A percentile compares a stretch with the other conserved stretches of the same genome.
These are phyloP conservation scores for Thalassophryne amazonica DNA, from an alignment of 2,797 vertebrate species.

Conservation along the genomic window DNA sequence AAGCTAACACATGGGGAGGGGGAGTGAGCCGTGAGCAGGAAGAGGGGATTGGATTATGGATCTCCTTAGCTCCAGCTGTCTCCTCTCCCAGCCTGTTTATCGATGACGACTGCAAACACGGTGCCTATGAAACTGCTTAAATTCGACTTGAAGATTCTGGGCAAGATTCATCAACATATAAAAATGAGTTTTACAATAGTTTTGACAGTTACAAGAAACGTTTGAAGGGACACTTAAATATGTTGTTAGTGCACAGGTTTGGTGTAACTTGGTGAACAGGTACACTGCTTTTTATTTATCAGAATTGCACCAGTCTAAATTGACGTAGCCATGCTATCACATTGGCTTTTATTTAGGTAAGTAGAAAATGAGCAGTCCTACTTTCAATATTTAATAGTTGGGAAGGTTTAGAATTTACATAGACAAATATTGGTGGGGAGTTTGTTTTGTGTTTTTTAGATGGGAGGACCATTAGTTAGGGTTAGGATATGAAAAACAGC, in stretches of 20 bases:
- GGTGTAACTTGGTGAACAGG: too few relatives aligned
- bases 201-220: conserved; percentile 23
- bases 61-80: conserved; percentile 60
- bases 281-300: too few relatives aligned
- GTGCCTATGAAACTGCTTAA: conserved; percentile 44
- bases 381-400: too few relatives aligned
- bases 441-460: too few relatives aligned
- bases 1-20: conserved; percentile 34
- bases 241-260: neutral
- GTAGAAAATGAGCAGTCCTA: too few relatives aligned
- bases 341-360: too few relatives aligned
- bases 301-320: too few relatives aligned
- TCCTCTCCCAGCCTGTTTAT: conserved; percentile 61
- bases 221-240: conserved; percentile 25
- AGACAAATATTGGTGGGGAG: too few relatives aligned
- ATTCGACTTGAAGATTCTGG: conserved; percentile 47
- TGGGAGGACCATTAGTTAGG: too few relatives aligned
- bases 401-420: too few relatives aligned
- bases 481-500: too few relatives aligned
- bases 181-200: conserved; percentile 19
- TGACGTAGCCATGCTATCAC: too few relatives aligned
- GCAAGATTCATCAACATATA: conserved; percentile 25
- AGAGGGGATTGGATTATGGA: conserved; percentile 50
- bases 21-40: conserved; percentile 34
- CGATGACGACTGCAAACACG: conserved; percentile 51